phyloP scores from a whole-genome alignment of 2,113 vertebrate species.

The Mola mola region DNA sequence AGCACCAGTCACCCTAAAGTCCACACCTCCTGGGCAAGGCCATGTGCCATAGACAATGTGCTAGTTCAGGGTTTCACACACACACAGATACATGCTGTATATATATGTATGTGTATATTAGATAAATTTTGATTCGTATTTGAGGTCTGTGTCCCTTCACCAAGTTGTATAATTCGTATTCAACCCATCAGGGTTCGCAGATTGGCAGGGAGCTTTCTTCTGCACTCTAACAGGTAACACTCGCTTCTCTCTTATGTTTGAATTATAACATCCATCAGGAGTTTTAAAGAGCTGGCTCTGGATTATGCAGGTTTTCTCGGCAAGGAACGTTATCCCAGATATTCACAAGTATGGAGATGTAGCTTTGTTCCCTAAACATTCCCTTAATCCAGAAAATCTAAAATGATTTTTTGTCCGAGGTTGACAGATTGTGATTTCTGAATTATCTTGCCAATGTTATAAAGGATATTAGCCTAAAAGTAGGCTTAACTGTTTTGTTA shows the following conservation, averaged over 20 bases:
- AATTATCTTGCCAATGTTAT: neutral
- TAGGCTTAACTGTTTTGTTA: neutral
- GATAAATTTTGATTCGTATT: too few relatives aligned
- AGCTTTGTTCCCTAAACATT: constrained; percentile 29
- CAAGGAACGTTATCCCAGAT: constrained; percentile 39
- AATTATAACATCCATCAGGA: constrained; percentile 18
- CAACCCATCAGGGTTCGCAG: too few relatives aligned
- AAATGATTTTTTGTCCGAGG: constrained; percentile 2
- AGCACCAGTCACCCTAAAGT: too few relatives aligned
- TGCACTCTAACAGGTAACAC: constrained; percentile 31
- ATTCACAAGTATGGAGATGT: constrained; percentile 1
- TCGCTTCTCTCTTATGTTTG: constrained; percentile 5
- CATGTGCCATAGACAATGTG: too few relatives aligned
- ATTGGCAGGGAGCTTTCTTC: too few relatives aligned
- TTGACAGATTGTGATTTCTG: neutral
- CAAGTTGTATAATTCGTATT: too few relatives aligned
- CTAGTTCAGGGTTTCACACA: too few relatives aligned
- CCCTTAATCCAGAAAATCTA: constrained; percentile 3
- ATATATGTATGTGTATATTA: too few relatives aligned
- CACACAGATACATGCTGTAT: too few relatives aligned
- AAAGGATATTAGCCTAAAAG: neutral
- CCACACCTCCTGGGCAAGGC: too few relatives aligned
- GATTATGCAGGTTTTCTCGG: constrained; percentile 39
- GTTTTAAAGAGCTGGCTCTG: constrained; percentile 34
- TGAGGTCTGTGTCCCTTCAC: too few relatives aligned